Conservation (phyloP, 2,888 invertebrate genomes). For the Rhaphigaster nebulosa region DNA sequence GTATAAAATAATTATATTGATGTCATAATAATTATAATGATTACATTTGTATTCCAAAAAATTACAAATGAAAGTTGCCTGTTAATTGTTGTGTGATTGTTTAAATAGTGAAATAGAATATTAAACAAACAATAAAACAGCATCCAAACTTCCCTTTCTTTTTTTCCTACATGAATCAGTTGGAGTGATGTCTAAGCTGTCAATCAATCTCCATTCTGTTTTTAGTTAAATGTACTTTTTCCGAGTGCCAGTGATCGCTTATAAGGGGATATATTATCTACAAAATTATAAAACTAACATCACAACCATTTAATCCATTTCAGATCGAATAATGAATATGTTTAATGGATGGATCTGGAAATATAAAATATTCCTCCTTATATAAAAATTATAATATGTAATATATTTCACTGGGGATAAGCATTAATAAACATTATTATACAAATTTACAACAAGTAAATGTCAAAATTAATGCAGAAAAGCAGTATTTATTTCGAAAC, state of each 20-base stretch:
- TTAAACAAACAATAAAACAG: neutral
- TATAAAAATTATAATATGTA: neutral
- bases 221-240: neutral
- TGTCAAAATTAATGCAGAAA: conserved; percentile 11
- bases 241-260: neutral
- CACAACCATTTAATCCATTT: conserved; percentile 41
- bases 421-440: conserved; percentile 9
- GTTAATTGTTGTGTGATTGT: neutral
- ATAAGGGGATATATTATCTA: neutral
- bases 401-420: neutral
- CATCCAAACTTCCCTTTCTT: neutral
- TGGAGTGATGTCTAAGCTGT: neutral
- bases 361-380: neutral
- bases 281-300: conserved; percentile 6
- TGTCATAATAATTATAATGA: neutral
- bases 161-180: neutral
- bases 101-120: neutral
- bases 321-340: neutral
- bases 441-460: conserved; percentile 43
- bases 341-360: conserved; percentile 18
- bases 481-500: conserved; percentile 38
- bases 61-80: neutral
- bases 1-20: neutral
- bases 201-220: neutral
- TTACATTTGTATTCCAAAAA: neutral